phyloP scores from a whole-genome alignment of 2,113 vertebrate species.

The Silurus glanis region DNA sequence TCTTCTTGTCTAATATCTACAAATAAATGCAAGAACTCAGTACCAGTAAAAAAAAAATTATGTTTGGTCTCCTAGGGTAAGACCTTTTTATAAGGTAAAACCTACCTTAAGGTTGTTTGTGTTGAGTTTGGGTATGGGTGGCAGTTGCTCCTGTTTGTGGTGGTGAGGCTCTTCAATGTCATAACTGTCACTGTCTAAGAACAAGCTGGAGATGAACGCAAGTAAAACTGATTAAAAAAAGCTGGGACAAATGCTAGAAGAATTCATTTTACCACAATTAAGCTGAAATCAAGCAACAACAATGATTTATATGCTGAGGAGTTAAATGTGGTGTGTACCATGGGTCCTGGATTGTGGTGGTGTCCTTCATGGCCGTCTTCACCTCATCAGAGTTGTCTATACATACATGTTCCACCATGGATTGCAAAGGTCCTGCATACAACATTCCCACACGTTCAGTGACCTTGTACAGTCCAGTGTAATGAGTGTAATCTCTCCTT shows the following conservation, averaged over 20 bases:
- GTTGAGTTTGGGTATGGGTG: background rate
- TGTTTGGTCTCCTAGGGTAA: background rate
- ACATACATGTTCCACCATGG: background rate
- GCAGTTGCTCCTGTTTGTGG: background rate
- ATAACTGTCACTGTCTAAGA: background rate
- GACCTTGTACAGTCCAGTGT: background rate
- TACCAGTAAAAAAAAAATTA: background rate
- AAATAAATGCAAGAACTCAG: background rate
- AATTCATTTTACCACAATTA: background rate
- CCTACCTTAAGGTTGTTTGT: background rate
- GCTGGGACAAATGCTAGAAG: background rate
- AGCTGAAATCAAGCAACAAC: background rate
- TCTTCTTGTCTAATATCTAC: constrained; percentile 1
- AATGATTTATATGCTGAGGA: background rate
- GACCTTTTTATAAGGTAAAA: background rate
- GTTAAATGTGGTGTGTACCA: background rate
- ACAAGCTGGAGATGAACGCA: background rate
- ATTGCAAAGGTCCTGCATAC: background rate
- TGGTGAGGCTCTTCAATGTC: background rate
- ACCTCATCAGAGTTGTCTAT: background rate
- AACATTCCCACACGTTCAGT: background rate
- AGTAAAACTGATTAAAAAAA: background rate
- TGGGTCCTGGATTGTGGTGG: background rate
- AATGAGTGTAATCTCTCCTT: background rate
- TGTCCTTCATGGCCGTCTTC: background rate